Percentiles rank a stretch among this genome's conserved stretches.
These are phyloP conservation scores for Lasioglossum vierecki DNA, from an alignment of 2,888 invertebrate species.

Conservation along the genomic window DNA sequence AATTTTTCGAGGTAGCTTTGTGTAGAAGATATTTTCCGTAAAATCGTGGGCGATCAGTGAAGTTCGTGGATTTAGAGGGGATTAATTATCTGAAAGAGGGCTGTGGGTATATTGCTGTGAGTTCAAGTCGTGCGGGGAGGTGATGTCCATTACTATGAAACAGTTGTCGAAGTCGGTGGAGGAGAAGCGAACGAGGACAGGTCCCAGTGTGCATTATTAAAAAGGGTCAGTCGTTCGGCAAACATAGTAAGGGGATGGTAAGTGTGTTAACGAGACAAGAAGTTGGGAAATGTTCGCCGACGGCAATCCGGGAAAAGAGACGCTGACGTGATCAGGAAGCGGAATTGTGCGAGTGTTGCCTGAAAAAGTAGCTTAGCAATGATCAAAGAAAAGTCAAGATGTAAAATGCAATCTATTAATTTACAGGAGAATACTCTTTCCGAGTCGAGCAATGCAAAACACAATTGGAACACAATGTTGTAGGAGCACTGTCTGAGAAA, in stretches of 20 bases:
- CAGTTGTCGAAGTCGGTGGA: not conserved
- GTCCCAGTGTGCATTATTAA: slow-evolving; percentile 57
- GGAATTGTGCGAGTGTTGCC: not conserved
- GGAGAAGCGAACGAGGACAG: not conserved
- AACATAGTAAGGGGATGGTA: not conserved
- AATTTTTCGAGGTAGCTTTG: not conserved
- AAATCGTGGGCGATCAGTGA: not conserved
- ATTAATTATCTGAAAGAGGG: not conserved
- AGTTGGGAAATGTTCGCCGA: slow-evolving; percentile 11
- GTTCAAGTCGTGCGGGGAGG: not conserved
- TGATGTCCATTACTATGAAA: not conserved
- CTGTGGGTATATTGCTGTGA: not conserved
- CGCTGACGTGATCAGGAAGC: not conserved
- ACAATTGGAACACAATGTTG: not conserved
- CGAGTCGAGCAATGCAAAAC: not conserved
- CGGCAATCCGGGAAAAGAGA: not conserved
- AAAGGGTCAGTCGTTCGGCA: slow-evolving; percentile 34
- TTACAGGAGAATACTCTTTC: not conserved
- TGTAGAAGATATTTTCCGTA: not conserved
- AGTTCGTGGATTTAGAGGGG: not conserved
- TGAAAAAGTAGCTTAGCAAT: not conserved
- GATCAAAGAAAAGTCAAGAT: not conserved
- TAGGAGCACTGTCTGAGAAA: not conserved
- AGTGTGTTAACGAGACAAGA: slow-evolving; percentile 1
- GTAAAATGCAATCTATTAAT: not conserved